phyloP scores from a whole-genome alignment of 35 echinoderm and acorn worm genomes.

The Apostichopus parvimensis region DNA sequence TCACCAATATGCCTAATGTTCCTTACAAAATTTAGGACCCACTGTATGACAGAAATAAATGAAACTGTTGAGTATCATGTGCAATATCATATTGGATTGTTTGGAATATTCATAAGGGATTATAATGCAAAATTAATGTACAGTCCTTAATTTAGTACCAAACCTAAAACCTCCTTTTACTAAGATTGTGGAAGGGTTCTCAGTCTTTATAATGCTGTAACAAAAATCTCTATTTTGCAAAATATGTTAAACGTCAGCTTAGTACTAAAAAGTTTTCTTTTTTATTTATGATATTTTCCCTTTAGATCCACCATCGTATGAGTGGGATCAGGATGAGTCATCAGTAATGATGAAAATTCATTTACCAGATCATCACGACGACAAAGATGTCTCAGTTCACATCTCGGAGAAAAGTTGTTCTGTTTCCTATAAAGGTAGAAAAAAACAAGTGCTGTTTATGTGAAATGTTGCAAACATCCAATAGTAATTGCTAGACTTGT shows the following conservation, averaged over 20 bases:
- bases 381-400: neutral
- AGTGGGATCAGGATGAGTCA: slow-evolving; percentile 31
- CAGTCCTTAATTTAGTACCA: neutral
- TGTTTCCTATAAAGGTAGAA: neutral
- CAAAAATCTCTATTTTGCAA: neutral
- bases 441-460: too few relatives aligned
- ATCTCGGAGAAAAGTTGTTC: neutral
- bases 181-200: neutral
- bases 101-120: neutral
- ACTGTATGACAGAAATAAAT: too few relatives aligned
- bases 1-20: too few relatives aligned
- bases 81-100: too few relatives aligned
- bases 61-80: too few relatives aligned
- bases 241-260: neutral
- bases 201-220: neutral
- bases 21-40: too few relatives aligned
- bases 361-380: neutral
- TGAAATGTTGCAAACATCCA: too few relatives aligned
- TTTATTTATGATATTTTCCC: neutral
- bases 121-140: neutral
- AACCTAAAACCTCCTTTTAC: neutral
- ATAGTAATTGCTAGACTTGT: too few relatives aligned
- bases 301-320: neutral
- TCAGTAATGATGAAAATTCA: slow-evolving; percentile 9
- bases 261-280: neutral